Evolutionary conservation across 1,140 invertebrate species (phyloP).

Genomic region (Anagrus nilaparvatae): DNA sequence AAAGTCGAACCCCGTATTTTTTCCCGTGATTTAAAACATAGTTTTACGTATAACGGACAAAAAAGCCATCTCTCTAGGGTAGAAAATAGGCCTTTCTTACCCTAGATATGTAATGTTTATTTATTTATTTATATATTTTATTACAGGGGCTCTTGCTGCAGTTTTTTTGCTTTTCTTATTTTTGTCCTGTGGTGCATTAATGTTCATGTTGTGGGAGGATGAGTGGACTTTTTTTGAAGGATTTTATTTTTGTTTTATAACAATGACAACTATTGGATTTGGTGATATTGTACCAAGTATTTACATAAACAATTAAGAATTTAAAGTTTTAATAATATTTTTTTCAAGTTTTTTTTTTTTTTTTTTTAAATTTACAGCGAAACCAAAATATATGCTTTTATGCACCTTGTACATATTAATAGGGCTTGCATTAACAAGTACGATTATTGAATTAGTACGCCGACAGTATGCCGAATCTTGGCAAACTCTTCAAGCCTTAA

Average conservation of each 20-base stretch:
- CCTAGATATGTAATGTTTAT: background rate
- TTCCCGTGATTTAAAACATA: too few relatives aligned
- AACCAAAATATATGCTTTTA: constrained; percentile 77
- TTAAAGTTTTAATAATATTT: background rate
- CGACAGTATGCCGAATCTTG: constrained; percentile 78
- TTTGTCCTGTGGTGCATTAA: constrained; percentile 62
- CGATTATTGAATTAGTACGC: constrained; percentile 83
- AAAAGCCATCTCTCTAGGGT: too few relatives aligned
- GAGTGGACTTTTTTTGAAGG: constrained; percentile 88
- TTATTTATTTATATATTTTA: too few relatives aligned
- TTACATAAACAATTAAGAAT: background rate
- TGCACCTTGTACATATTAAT: constrained; percentile 89
- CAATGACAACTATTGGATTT: constrained; percentile 91
- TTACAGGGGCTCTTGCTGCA: constrained; percentile 50
- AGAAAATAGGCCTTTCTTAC: too few relatives aligned
- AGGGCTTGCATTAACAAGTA: constrained; percentile 86
- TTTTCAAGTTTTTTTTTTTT: background rate
- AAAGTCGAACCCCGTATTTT: too few relatives aligned
- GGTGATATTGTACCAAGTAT: constrained; percentile 81
- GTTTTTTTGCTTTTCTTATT: constrained; percentile 66
- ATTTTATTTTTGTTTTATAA: constrained; percentile 91
- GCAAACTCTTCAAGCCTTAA: constrained; percentile 65
- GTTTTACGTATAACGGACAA: too few relatives aligned
- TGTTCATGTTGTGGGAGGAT: constrained; percentile 69
- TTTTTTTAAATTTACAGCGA: constrained; percentile 45